Evolutionary conservation across 2,888 invertebrate species (phyloP).

Genomic region (Nezara viridula): DNA sequence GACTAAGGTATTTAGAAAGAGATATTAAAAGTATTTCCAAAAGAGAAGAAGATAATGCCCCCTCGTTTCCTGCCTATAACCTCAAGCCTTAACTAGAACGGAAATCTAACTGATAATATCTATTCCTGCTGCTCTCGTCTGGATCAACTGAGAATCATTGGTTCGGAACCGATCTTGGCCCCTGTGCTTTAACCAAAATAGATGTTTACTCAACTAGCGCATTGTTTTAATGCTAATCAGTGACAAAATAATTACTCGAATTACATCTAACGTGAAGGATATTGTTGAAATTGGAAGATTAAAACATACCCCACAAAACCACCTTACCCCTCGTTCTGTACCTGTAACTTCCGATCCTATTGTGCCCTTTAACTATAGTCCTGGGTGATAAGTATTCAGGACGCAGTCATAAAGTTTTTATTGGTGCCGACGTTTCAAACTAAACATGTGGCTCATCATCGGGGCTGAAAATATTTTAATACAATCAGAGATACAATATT

Average conservation of each 20-base stretch:
- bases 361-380: no score
- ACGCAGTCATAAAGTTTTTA: no score
- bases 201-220: neutral
- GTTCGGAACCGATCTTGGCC: neutral
- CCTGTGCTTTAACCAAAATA: neutral
- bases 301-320: no score
- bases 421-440: no score
- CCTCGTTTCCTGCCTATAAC: neutral
- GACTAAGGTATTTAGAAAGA: neutral
- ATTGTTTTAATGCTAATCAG: neutral
- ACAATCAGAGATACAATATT: no score
- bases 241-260: neutral
- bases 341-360: no score
- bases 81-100: neutral
- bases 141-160: constrained; percentile 1
- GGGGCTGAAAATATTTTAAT: no score
- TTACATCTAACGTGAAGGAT: no score
- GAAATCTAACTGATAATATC: neutral
- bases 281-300: no score
- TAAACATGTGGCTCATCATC: no score
- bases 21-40: neutral
- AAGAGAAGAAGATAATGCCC: neutral
- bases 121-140: neutral
- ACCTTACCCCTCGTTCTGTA: no score
- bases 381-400: no score